Evolutionary conservation across 2,797 vertebrate genomes (phyloP), one percentile per base, ranked within the genome.

Genomic region (Tarsius wallacei): DNA sequence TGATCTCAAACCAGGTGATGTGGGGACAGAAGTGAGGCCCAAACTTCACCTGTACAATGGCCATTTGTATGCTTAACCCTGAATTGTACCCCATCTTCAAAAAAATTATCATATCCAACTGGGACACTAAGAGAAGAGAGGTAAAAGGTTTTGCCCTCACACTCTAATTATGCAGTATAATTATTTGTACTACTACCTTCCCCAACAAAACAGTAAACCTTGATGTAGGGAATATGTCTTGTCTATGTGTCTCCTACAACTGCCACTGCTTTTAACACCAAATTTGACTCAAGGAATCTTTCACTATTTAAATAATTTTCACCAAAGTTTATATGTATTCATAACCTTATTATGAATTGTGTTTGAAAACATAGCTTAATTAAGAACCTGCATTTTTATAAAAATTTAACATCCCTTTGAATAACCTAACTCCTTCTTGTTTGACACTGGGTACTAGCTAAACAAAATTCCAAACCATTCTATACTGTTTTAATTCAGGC

Each of bases 331-430:
- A 3, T 66, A 78, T 55, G 5, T 57, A 77, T 81, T 61, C 9
- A 61, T 59, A 83, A 64, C 2, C 0, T 6, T 84, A 10, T 63
- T 1, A 9, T 64, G 36, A 81, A 63, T 51, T 94, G 17, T 70
- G 2, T 86, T 87, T 57, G 15, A 93, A 94, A 93, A 47, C 6
- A 31, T 22, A 22, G 10, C 14, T 89, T 90, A 78, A 9, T 49
- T 85, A 57, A 55, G 24, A 87, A 64, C 17, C 3, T 77, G 13
- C 0, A 28, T 51, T 87, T 92, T 71, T 94, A 90, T 51, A 13
- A 93, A 97, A 90, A 91, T 83, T 83, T 89, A 94, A 80, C 17
- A 82, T 76, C 51, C 10, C 47, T 83, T 55, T 49, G n/a, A 59
- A 55, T 78, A 91, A 73, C 19, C 6, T 74, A 90, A 93, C 68